Base-by-base conservation (phyloP, 1,140 invertebrate species). In the Aporrectodea caliginosa region DNA sequence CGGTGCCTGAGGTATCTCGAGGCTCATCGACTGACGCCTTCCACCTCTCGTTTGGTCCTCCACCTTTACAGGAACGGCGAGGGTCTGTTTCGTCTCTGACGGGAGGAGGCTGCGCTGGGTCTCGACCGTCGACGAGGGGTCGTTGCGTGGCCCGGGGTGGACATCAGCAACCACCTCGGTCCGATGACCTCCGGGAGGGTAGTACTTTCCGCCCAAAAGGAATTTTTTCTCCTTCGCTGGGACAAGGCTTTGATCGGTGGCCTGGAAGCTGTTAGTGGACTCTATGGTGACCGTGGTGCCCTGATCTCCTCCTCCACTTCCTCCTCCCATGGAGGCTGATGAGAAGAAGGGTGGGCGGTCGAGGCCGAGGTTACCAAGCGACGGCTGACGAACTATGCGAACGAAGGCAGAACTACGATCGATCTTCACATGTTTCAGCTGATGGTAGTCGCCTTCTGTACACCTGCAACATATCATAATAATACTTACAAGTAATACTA, bases 21-120 rank as follows among this genome's bases (percentile, higher is more conserved):
- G 35, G 29, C 31, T 33, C 33, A 34, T 78, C 31, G 29, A 73
- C n/a, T 1, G 82, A 71, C 43, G 69, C 43, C 22, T 6, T 6
- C 43, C 43, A 22, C 43, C 43, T 6, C 43, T 22, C 6, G 6
- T 12, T 6, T 6, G 6, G 43, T 58, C 22, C 43, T 58, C 43
- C 43, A 22, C 43, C 43, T 58, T 58, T 6, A 6, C 43, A 6
- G 43, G 43, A 58, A 58, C 43, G 43, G 22, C 43, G 6, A 58
- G 43, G 22, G 6, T 58, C 43, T 58, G 43, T 22, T 58, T 6
- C 43, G 6, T 58, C 43, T 22, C 43, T 12, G 6, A 6, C 6
- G 43, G 6, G 43, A 22, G 6, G 43, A 22, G 6, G 43, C 6
- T 22, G 43, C 6, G 6, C 6, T 6, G 6, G 43, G 43, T 22